Evolutionary conservation across 2,113 vertebrate genomes (phyloP).

Genomic region (Takifugu flavidus): DNA sequence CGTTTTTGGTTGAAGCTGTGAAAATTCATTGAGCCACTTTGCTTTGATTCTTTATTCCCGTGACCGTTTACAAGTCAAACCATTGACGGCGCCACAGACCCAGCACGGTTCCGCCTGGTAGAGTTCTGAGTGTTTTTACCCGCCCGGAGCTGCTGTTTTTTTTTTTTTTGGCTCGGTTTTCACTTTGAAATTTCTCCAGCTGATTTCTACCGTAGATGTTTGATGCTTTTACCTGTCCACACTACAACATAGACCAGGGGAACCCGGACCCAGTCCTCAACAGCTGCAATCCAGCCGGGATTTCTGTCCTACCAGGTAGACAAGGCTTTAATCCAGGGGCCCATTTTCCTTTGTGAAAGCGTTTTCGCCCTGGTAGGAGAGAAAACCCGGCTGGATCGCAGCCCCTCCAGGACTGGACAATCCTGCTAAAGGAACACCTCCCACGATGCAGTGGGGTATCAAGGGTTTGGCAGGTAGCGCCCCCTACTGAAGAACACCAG

Average conservation of each 20-base stretch:
- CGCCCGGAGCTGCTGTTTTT: conserved; percentile 23
- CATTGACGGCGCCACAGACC: conserved; percentile 28
- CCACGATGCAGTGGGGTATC: conserved; percentile 20
- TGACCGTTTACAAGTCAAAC: conserved; percentile 22
- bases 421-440: conserved; percentile 22
- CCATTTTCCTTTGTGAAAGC: too few species aligned
- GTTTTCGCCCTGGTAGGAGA: too few species aligned
- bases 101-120: conserved; percentile 46
- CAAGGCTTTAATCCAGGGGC: too few species aligned
- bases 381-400: too few species aligned
- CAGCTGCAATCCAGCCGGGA: too few species aligned
- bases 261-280: too few species aligned
- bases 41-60: conserved; percentile 38
- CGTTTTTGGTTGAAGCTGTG: conserved; percentile 69
- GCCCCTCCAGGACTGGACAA: not conserved
- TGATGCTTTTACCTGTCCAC: conserved; percentile 30
- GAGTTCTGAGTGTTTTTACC: conserved; percentile 18
- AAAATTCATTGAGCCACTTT: conserved; percentile 63
- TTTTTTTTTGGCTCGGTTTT: conserved; percentile 20
- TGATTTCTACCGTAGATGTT: conserved; percentile 27
- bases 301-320: too few species aligned
- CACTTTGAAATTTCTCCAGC: conserved; percentile 21
- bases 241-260: not conserved
- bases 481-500: conserved; percentile 3
- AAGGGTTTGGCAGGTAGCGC: conserved; percentile 1